Evolutionary conservation across 2,888 invertebrate species (phyloP), one percentile per base, ranked within the genome.

Genomic region (Ecliptopera silaceata): DNA sequence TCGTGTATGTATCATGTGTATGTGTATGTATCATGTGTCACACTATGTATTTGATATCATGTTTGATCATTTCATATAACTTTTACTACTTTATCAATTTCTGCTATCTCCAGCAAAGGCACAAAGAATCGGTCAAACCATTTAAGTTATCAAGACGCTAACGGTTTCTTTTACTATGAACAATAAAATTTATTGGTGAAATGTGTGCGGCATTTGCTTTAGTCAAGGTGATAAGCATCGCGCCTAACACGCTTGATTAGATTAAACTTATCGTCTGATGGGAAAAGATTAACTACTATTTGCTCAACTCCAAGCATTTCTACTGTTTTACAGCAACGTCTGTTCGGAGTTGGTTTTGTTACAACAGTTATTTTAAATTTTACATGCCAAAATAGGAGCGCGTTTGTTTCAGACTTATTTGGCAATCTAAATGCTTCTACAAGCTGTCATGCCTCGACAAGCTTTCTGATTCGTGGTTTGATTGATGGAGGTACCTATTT

Each of bases 201-300:
- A 72, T 76, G 73, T 74, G 75, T 68, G 74, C 74, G 77, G 77
- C 73, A 67, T 63, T 86, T 79, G 81, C 73, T 71, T 80, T 77
- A 82, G 77, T 75, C 82, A 74, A 80, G 77, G 78, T 76, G 84
- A 86, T 87, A 80, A 80, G 66, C 71, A 80, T 82, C 79, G 60
- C 70, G 69, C 63, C 51, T 66, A 70, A 71, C 71, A 70, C 67
- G 63, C 64, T 59, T 73, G 88, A 89, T 88, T 72, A 87, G 86
- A 86, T 86, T 70, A 56, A 13, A 39, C 66, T 73, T 89, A 89
- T 88, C 86, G 71, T 66, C 76, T 81, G 83, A 88, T 88, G 79
- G 75, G 74, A 64, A 74, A 15, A 84, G 86, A 88, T 88, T 84
- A 89, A 86, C 88, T 91, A 89, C 90, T 82, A 88, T 86, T 84